Conservation (phyloP, 2,888 invertebrate species). For the Ophion obscuratus region DNA sequence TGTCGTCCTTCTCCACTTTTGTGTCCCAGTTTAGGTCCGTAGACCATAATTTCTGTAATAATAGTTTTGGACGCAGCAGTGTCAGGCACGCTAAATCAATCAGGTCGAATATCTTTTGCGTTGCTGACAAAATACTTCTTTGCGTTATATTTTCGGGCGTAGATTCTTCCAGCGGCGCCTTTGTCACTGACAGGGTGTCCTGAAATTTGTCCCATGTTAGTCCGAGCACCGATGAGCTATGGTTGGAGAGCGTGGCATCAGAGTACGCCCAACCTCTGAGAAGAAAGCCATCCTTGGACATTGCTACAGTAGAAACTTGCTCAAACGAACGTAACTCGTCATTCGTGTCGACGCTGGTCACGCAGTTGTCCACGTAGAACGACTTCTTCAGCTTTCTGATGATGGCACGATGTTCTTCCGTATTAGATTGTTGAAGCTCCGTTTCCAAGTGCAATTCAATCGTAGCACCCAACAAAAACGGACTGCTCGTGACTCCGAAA, state of each 20-base stretch:
- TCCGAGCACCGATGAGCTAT: slow-evolving; percentile 54
- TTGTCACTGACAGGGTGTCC: slow-evolving; percentile 54
- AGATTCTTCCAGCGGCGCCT: background rate
- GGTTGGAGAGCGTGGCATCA: slow-evolving; percentile 21
- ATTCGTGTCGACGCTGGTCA: slow-evolving; percentile 60
- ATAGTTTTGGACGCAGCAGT: slow-evolving; percentile 62
- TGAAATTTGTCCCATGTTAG: slow-evolving; percentile 56
- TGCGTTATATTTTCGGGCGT: slow-evolving; percentile 60
- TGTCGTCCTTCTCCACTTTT: slow-evolving; percentile 39
- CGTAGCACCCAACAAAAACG: slow-evolving; percentile 52
- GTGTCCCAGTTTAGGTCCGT: slow-evolving; percentile 59
- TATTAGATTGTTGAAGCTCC: slow-evolving; percentile 2
- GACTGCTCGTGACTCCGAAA: background rate
- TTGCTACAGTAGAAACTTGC: slow-evolving; percentile 41
- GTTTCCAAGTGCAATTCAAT: slow-evolving; percentile 69
- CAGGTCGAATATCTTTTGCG: slow-evolving; percentile 68
- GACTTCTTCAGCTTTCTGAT: slow-evolving; percentile 64
- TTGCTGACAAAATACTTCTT: slow-evolving; percentile 66
- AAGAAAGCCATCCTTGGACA: slow-evolving; percentile 62
- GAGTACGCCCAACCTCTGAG: slow-evolving; percentile 67
- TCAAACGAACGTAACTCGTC: slow-evolving; percentile 54
- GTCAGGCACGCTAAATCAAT: slow-evolving; percentile 65
- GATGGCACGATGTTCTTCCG: background rate
- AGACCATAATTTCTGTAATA: slow-evolving; percentile 64
- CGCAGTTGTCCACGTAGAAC: slow-evolving; percentile 71